Evolutionary conservation across 1,140 invertebrate genomes (phyloP).

Genomic region (Orchestia grillus): DNA sequence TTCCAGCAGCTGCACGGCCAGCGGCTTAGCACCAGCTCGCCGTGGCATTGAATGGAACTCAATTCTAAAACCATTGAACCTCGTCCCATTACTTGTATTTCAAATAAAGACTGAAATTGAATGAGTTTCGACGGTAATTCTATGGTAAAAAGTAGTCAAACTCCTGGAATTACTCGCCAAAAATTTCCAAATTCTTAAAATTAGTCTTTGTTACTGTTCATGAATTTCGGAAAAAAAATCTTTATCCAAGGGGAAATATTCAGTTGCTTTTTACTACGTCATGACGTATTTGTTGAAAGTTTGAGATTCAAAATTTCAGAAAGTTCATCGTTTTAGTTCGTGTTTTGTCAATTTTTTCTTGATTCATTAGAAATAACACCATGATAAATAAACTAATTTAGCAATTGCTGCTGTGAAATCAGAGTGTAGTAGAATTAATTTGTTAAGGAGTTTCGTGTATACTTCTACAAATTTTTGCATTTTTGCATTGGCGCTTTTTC

Average conservation of each 20-base stretch:
- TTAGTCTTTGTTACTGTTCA: neutral
- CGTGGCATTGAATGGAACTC: neutral
- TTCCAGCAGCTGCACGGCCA: neutral
- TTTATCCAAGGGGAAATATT: neutral
- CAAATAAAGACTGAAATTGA: neutral
- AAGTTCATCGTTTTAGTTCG: neutral
- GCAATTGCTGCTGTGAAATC: neutral
- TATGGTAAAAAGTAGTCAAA: neutral
- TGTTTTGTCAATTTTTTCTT: neutral
- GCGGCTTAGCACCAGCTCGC: too few relatives aligned
- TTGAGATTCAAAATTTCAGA: neutral
- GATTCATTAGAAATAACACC: neutral
- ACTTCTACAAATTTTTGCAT: neutral
- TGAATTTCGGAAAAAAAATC: neutral
- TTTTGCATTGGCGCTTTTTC: neutral
- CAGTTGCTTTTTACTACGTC: neutral
- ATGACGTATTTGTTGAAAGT: neutral
- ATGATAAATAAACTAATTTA: neutral
- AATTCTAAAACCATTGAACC: neutral
- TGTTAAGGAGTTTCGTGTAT: neutral
- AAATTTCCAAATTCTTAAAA: neutral
- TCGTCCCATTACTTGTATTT: neutral
- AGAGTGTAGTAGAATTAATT: neutral
- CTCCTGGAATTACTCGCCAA: neutral
- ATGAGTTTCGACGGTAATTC: neutral